These are phyloP conservation scores for Brachionus rubens DNA, from an alignment of 1,140 invertebrate species.

Conservation along the genomic window DNA sequence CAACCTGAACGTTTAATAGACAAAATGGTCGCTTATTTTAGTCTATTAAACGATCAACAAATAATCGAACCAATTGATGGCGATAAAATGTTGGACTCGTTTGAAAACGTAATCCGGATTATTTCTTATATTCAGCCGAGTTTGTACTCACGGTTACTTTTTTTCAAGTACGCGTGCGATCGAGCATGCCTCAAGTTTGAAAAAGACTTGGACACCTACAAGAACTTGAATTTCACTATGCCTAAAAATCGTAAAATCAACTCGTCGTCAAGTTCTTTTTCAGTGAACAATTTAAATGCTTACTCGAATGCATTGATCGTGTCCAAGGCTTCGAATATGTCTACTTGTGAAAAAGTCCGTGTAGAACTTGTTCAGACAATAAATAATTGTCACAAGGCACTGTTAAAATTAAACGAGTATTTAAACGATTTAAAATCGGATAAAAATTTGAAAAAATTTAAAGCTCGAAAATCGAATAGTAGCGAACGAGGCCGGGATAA, in stretches of 20 bases:
- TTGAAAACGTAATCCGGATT: constrained; percentile 35
- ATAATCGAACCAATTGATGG: constrained; percentile 18
- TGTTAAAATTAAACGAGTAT: constrained; percentile 28
- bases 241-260: not conserved
- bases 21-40: constrained; percentile 42
- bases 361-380: constrained; percentile 14
- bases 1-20: constrained; percentile 42
- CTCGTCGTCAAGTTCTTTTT: not conserved
- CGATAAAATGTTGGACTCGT: constrained; percentile 21
- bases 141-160: constrained; percentile 21
- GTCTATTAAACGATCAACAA: not conserved
- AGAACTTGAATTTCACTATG: not conserved
- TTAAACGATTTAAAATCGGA: constrained; percentile 4
- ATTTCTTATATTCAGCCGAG: constrained; percentile 38
- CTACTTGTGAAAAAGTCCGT: constrained; percentile 21
- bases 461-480: not conserved
- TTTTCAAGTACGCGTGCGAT: constrained; percentile 14
- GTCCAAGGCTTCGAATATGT: constrained; percentile 6
- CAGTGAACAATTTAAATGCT: not conserved
- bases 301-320: constrained; percentile 8
- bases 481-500: not conserved
- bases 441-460: constrained; percentile 21
- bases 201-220: constrained; percentile 3
- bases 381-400: constrained; percentile 17
- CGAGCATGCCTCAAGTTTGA: constrained; percentile 20